A percentile compares a stretch with the other conserved stretches of the same genome.
These are phyloP conservation scores for Lytechinus variegatus DNA, from an alignment of 35 echinoderm and acorn worm species.

Conservation along the genomic window DNA sequence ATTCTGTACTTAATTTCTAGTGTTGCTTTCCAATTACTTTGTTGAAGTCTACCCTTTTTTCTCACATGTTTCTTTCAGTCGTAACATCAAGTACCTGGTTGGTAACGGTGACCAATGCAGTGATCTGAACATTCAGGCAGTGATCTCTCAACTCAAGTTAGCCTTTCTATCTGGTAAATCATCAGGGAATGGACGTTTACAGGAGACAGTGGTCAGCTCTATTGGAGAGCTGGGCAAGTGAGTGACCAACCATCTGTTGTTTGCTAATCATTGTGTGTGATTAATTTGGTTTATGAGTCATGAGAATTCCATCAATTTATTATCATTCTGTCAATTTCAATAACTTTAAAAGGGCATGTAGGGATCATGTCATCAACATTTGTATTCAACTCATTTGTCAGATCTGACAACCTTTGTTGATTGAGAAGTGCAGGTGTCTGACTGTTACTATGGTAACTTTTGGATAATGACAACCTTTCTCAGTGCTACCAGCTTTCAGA, in stretches of 20 bases:
- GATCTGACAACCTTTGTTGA: too few species aligned
- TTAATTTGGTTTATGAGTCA: too few species aligned
- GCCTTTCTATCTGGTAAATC: conserved; percentile 79
- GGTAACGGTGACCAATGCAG: conserved; percentile 68
- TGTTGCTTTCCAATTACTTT: background rate
- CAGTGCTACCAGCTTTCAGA: too few species aligned
- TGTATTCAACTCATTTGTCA: too few species aligned
- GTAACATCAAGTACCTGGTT: conserved; percentile 77
- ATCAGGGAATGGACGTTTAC: conserved; percentile 60
- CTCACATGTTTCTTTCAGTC: conserved; percentile 60
- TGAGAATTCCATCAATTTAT: too few species aligned
- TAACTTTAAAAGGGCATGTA: too few species aligned
- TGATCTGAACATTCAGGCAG: conserved; percentile 72
- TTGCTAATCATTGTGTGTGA: too few species aligned
- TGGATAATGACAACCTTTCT: too few species aligned
- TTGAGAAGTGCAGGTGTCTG: too few species aligned
- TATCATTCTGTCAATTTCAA: too few species aligned
- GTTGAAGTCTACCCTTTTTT: background rate
- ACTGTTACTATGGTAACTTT: too few species aligned
- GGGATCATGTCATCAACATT: too few species aligned
- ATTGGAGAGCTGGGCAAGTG: conserved; percentile 93
- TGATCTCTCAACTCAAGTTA: conserved; percentile 78
- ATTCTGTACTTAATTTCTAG: background rate
- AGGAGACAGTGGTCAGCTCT: conserved; percentile 86
- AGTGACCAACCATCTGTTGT: background rate